Percentiles rank a stretch among this genome's conserved stretches.
Evolutionary conservation across 2,888 invertebrate species (phyloP).

Genomic region (Calameuta filiformis): DNA sequence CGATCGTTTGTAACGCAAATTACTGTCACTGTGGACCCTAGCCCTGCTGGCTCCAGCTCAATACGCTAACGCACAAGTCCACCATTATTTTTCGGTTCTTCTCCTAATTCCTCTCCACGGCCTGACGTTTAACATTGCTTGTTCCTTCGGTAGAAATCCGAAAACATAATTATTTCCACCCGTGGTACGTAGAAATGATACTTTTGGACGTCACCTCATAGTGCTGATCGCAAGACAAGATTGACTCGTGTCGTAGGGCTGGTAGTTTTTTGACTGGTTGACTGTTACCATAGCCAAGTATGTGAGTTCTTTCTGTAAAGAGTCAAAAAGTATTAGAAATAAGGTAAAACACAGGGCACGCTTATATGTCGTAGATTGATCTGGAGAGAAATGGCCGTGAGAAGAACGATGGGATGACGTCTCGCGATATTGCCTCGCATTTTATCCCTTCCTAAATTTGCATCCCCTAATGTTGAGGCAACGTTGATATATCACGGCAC

Average conservation of each 20-base stretch:
- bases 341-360: background rate
- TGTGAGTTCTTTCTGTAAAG: background rate
- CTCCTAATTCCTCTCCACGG: background rate
- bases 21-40: background rate
- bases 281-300: background rate
- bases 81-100: background rate
- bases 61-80: background rate
- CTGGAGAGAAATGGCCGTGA: background rate
- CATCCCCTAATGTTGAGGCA: background rate
- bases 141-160: background rate
- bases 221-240: no score
- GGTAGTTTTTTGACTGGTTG: background rate
- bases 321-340: background rate
- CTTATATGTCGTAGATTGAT: background rate
- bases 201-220: no score
- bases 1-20: conserved; percentile 1
- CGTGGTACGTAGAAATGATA: no score
- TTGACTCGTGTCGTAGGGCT: no score
- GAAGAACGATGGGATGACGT: background rate
- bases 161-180: background rate
- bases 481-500: conserved; percentile 1
- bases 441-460: background rate
- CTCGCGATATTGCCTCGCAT: background rate
- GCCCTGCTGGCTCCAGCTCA: background rate
- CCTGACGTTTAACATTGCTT: background rate